Percentiles rank a stretch among this genome's conserved stretches.
phyloP scores from a whole-genome alignment of 2,113 vertebrate genomes.

The Trogon melanurus region DNA sequence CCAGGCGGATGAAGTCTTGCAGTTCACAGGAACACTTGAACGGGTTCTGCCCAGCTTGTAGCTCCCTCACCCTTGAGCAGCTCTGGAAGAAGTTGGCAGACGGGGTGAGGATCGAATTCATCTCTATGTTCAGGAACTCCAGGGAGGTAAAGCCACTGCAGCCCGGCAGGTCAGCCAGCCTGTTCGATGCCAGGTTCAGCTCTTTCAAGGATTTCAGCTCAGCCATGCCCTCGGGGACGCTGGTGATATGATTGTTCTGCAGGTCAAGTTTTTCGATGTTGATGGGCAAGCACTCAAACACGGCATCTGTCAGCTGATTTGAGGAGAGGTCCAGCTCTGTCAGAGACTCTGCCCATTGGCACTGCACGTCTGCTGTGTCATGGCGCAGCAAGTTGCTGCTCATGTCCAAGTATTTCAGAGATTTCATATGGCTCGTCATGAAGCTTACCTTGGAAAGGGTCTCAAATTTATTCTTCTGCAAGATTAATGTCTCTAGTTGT shows the following conservation, averaged over 20 bases:
- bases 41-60: constrained; percentile 82
- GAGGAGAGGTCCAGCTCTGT: constrained; percentile 81
- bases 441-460: constrained; percentile 70
- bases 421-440: constrained; percentile 78
- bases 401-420: constrained; percentile 79
- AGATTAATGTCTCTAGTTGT: constrained; percentile 72
- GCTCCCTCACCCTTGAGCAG: constrained; percentile 71
- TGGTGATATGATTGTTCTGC: constrained; percentile 80
- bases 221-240: constrained; percentile 61
- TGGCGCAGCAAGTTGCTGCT: constrained; percentile 81
- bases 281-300: constrained; percentile 86
- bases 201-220: constrained; percentile 73
- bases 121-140: constrained; percentile 69
- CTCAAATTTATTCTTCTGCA: constrained; percentile 81
- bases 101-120: constrained; percentile 79
- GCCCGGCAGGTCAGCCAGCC: constrained; percentile 79
- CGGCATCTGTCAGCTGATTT: constrained; percentile 72
- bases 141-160: constrained; percentile 75
- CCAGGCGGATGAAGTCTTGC: constrained; percentile 73
- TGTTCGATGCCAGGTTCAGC: constrained; percentile 85
- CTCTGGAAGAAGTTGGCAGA: constrained; percentile 69
- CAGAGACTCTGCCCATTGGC: constrained; percentile 80
- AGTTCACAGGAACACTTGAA: constrained; percentile 86
- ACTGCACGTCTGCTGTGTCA: constrained; percentile 24
- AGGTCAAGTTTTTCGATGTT: constrained; percentile 73